Evolutionary conservation across 2,797 vertebrate genomes (phyloP).

Genomic region (Periophthalmus magnuspinnatus): DNA sequence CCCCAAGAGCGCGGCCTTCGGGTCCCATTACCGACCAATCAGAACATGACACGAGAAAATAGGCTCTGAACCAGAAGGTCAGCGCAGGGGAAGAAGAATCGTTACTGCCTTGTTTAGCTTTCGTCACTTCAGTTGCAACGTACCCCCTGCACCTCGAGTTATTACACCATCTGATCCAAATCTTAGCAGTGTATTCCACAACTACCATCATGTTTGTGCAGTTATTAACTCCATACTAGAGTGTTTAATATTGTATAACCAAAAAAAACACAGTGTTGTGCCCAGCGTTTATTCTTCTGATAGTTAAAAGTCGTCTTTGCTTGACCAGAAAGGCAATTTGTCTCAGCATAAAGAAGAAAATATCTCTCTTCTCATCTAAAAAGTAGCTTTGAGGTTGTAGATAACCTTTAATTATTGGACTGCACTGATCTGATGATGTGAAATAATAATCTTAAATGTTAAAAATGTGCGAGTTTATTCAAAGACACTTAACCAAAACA

Average conservation of each 20-base stretch:
- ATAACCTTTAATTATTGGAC: constrained; percentile 3
- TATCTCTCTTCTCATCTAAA: too few species aligned
- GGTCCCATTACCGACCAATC: constrained; percentile 12
- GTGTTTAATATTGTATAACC: not conserved
- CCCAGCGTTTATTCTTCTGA: not conserved
- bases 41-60: constrained; percentile 17
- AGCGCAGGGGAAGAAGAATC: not conserved
- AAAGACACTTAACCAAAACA: not conserved
- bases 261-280: not conserved
- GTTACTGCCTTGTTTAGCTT: constrained; percentile 2
- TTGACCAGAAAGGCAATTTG: not conserved
- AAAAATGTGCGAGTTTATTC: not conserved
- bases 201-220: too few species aligned
- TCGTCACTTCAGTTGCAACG: not conserved
- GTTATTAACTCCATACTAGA: not conserved
- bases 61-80: constrained; percentile 17
- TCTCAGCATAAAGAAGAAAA: not conserved
- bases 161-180: too few species aligned
- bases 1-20: constrained; percentile 2
- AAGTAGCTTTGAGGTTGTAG: not conserved
- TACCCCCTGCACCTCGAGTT: too few species aligned
- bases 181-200: not conserved
- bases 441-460: not conserved
- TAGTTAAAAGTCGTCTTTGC: not conserved
- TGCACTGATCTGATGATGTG: not conserved